A percentile compares a stretch with the other conserved stretches of the same genome.
These are phyloP conservation scores for Hycleus phaleratus DNA, from an alignment of 1,140 invertebrate genomes.

Conservation along the genomic window DNA sequence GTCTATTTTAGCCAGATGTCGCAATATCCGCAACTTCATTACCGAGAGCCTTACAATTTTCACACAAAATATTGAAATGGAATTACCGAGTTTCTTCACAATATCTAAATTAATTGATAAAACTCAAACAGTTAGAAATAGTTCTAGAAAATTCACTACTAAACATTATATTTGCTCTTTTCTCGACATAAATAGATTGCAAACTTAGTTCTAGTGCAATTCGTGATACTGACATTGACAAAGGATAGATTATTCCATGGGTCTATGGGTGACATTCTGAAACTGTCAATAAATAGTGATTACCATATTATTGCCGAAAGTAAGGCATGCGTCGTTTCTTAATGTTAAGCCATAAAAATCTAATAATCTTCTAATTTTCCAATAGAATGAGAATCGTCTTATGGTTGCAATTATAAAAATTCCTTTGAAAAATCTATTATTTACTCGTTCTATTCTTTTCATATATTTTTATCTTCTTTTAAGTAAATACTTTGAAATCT, in stretches of 20 bases:
- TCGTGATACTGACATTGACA: constrained; percentile 7
- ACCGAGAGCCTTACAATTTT: constrained; percentile 20
- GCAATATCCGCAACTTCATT: constrained; percentile 25
- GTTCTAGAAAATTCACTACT: no score
- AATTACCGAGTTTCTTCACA: no score
- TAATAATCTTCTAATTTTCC: no score
- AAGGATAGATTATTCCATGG: constrained; percentile 4
- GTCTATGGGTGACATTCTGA: no score
- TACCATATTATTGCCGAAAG: no score
- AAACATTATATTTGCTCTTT: no score
- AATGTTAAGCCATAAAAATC: no score
- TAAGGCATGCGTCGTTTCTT: no score
- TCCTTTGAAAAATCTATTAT: not conserved
- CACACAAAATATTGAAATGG: constrained; percentile 9
- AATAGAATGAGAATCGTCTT: not conserved
- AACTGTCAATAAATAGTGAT: no score
- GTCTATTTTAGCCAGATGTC: constrained; percentile 20
- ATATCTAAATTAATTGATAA: no score
- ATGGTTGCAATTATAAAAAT: constrained; percentile 1
- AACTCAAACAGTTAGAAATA: no score
- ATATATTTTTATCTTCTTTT: constrained; percentile 6
- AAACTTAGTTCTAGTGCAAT: not conserved
- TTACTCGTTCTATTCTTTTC: not conserved
- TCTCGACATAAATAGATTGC: no score
- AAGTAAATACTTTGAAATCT: constrained; percentile 1